Evolutionary conservation across 2,888 invertebrate genomes (phyloP).

Genomic region (Desoria tigrina): DNA sequence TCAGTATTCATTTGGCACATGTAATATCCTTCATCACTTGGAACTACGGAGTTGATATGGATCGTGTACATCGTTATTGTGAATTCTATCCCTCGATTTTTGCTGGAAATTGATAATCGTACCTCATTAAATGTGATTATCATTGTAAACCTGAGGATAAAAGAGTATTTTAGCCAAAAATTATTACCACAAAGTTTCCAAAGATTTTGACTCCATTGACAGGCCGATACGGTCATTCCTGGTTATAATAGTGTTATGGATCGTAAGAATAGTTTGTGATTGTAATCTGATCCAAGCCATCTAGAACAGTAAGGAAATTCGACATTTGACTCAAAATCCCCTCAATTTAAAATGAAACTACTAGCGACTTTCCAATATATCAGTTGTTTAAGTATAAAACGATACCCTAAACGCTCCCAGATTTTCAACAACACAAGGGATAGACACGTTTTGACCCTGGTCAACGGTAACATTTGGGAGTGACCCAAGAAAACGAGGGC

Average conservation of each 20-base stretch:
- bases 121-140: too few relatives aligned
- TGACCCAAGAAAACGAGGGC: constrained; percentile 10
- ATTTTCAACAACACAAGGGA: constrained; percentile 13
- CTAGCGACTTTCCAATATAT: too few relatives aligned
- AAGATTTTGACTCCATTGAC: constrained; percentile 7
- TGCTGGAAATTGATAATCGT: constrained; percentile 4
- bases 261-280: constrained; percentile 11
- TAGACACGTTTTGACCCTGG: constrained; percentile 10
- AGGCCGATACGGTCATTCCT: constrained; percentile 6
- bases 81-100: constrained; percentile 10
- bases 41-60: not conserved
- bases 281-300: constrained; percentile 16
- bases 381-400: too few relatives aligned
- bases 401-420: constrained; percentile 4
- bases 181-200: constrained; percentile 15
- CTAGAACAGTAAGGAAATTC: not conserved
- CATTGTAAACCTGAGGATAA: not conserved
- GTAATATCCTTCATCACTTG: constrained; percentile 12
- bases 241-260: constrained; percentile 12
- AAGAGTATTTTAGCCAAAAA: not conserved
- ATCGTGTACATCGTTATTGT: constrained; percentile 15
- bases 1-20: constrained; percentile 20
- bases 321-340: too few relatives aligned
- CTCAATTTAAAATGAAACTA: too few relatives aligned
- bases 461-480: constrained; percentile 12